Evolutionary conservation across 37 sponge, comb jelly and placozoan genomes (phyloP).

Genomic region (Dysidea cf. avara): DNA sequence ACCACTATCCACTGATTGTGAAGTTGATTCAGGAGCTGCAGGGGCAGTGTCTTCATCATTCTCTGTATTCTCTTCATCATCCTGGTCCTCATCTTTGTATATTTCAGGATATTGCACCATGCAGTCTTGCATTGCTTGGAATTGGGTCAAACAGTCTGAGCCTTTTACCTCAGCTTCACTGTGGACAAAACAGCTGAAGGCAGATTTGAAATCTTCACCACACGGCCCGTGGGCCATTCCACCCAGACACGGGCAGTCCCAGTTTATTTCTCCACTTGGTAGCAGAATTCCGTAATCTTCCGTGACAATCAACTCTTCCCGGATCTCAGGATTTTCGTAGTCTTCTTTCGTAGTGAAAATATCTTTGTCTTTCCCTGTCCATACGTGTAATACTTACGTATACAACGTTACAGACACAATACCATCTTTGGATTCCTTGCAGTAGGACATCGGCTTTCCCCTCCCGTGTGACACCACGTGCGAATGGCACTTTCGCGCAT

Average conservation of each 20-base stretch:
- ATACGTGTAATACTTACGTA: too few species aligned
- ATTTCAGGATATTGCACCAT: slow-evolving; percentile 69
- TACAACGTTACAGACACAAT: too few species aligned
- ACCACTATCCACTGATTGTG: too few species aligned
- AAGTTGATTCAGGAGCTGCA: too few species aligned
- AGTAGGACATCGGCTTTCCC: too few species aligned
- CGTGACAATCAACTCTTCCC: slow-evolving; percentile 31
- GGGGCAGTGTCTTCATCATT: neutral
- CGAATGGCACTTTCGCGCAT: too few species aligned
- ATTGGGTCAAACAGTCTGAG: slow-evolving; percentile 74
- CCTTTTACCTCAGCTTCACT: slow-evolving; percentile 81
- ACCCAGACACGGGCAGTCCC: slow-evolving; percentile 95
- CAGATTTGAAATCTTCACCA: slow-evolving; percentile 78
- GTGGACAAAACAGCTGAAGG: slow-evolving; percentile 90
- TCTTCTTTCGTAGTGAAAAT: slow-evolving; percentile 85
- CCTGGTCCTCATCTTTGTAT: slow-evolving; percentile 45
- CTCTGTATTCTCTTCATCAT: slow-evolving; percentile 18
- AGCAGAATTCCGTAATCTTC: slow-evolving; percentile 71
- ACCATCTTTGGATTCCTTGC: too few species aligned
- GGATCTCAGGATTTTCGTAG: slow-evolving; percentile 47
- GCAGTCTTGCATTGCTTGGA: slow-evolving; percentile 75
- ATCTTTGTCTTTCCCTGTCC: slow-evolving; percentile 70
- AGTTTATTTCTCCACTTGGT: slow-evolving; percentile 92
- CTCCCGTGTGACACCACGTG: too few species aligned
- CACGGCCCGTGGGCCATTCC: slow-evolving; percentile 84